Evolutionary conservation across 2,113 vertebrate genomes (phyloP).

Genomic region (Ia io): DNA sequence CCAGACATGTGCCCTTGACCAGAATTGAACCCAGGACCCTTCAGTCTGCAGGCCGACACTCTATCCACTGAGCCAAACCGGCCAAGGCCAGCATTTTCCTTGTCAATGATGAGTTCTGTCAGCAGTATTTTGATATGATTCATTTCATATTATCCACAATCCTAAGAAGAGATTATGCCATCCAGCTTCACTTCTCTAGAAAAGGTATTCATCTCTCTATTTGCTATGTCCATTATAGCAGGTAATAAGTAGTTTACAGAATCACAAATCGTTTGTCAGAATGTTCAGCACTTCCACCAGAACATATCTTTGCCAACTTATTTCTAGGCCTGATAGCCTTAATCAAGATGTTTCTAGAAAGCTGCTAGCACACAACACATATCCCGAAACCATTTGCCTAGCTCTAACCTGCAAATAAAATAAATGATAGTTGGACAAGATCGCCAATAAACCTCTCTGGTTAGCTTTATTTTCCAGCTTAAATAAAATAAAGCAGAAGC

Average conservation of each 20-base stretch:
- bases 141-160: constrained; percentile 2
- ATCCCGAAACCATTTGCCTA: constrained; percentile 42
- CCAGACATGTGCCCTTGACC: no score
- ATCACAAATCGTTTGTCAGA: constrained; percentile 8
- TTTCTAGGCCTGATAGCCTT: neutral
- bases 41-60: no score
- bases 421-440: constrained; percentile 16
- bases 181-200: constrained; percentile 16
- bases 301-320: constrained; percentile 17
- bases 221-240: neutral
- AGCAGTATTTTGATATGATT: neutral
- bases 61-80: no score
- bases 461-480: constrained; percentile 21
- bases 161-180: constrained; percentile 47
- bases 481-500: constrained; percentile 28
- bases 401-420: constrained; percentile 28
- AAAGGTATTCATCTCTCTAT: constrained; percentile 32
- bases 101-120: neutral
- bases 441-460: neutral
- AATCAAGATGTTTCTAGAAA: constrained; percentile 58
- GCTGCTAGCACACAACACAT: constrained; percentile 14
- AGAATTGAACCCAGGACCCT: no score
- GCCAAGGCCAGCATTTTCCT: neutral
- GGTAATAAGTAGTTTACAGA: constrained; percentile 10
- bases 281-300: neutral